phyloP scores from a whole-genome alignment of 2,113 vertebrate genomes.

The Anthoscopus minutus region DNA sequence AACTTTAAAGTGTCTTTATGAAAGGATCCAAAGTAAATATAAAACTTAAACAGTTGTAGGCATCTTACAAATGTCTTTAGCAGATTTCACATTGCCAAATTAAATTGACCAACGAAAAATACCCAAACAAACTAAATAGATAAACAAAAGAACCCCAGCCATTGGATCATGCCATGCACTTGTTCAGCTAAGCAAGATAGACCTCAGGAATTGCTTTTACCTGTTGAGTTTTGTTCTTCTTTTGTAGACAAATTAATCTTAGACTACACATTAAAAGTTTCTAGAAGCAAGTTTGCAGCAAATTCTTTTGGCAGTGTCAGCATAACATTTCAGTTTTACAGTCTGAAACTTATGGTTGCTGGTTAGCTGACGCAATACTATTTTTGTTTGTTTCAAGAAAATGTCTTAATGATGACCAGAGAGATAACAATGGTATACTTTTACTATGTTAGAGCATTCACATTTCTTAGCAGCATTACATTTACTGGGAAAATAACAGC shows the following conservation, averaged over 20 bases:
- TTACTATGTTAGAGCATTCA: not conserved
- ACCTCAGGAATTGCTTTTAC: not conserved
- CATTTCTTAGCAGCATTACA: not conserved
- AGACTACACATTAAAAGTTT: not conserved
- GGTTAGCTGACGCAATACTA: not conserved
- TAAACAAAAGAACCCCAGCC: not conserved
- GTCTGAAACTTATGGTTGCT: not conserved
- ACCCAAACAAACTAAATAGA: not conserved
- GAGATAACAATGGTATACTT: not conserved
- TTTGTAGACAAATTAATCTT: not conserved
- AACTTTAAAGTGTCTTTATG: not conserved
- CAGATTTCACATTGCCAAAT: not conserved
- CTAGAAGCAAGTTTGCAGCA: not conserved
- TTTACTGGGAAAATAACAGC: not conserved
- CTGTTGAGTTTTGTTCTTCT: not conserved
- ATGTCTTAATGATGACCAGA: not conserved
- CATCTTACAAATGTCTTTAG: not conserved
- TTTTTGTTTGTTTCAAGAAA: not conserved
- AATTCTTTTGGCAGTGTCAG: not conserved
- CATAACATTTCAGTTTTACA: not conserved
- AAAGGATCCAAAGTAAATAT: not conserved
- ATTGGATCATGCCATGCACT: not conserved
- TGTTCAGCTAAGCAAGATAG: not conserved
- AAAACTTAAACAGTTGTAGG: not conserved
- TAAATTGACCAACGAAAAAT: not conserved